Evolutionary conservation across 1,140 invertebrate genomes (phyloP).

Genomic region (fruit fly (Drosophila melanogaster)): DNA sequence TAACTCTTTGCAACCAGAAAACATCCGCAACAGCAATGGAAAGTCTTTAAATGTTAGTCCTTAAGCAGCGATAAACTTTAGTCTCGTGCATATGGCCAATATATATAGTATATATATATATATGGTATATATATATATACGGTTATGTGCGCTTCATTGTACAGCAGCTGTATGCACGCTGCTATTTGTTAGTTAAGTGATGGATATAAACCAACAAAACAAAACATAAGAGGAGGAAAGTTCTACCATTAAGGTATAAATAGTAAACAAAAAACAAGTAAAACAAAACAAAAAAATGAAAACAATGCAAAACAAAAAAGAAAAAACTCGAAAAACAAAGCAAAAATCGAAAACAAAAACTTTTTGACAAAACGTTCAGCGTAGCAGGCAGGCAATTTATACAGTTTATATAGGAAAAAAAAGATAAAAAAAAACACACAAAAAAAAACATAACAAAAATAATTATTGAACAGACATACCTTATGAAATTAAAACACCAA

Average conservation of each 20-base stretch:
- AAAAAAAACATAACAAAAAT: conserved; percentile 33
- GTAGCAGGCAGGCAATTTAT: conserved; percentile 75
- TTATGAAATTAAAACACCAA: conserved; percentile 29
- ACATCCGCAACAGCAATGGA: conserved; percentile 55
- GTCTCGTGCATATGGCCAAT: conserved; percentile 60
- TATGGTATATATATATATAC: conserved; percentile 23
- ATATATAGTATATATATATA: conserved; percentile 28
- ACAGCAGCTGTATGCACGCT: conserved; percentile 42
- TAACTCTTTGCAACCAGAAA: conserved; percentile 26
- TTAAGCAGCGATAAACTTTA: conserved; percentile 72
- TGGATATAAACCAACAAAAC: conserved; percentile 55
- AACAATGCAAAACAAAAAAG: conserved; percentile 5
- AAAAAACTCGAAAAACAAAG: conserved; percentile 41
- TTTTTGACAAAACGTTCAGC: conserved; percentile 75
- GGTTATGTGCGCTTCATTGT: conserved; percentile 11
- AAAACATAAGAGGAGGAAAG: conserved; percentile 53
- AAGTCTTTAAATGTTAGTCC: conserved; percentile 78
- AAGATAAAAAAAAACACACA: conserved; percentile 20
- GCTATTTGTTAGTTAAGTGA: conserved; percentile 74
- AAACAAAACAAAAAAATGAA: conserved; percentile 44
- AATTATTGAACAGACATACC: conserved; percentile 45
- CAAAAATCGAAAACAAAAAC: conserved; percentile 50
- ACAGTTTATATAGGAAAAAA: conserved; percentile 77
- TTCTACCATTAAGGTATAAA: conserved; percentile 71
- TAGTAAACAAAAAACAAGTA: conserved; percentile 63